Percentiles rank a stretch among this genome's conserved stretches.
Evolutionary conservation across 2,888 invertebrate species (phyloP).

Genomic region (Girardia tigrina): DNA sequence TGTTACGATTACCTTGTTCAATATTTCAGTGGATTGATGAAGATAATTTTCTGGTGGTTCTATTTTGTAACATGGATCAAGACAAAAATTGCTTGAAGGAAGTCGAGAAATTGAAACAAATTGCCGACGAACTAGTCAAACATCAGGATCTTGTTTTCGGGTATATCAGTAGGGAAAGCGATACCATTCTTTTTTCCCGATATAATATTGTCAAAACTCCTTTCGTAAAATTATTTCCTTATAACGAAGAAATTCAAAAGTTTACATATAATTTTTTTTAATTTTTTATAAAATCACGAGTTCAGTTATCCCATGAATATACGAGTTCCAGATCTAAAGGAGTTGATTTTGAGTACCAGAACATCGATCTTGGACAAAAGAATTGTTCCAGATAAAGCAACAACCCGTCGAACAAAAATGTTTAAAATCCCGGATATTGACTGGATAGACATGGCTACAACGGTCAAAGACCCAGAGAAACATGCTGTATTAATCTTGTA

Average conservation of each 20-base stretch:
- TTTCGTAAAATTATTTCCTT: neutral
- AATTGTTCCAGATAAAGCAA: neutral
- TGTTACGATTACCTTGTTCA: no score
- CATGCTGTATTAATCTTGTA: neutral
- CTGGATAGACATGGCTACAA: neutral
- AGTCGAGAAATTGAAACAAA: neutral
- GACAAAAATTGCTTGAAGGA: slow-evolving; percentile 4
- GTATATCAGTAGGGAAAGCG: neutral
- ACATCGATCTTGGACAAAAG: no score
- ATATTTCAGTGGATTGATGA: slow-evolving; percentile 6
- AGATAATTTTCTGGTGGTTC: neutral
- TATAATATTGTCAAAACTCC: neutral
- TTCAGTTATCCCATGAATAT: neutral
- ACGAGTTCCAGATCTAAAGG: neutral
- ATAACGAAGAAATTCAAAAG: neutral
- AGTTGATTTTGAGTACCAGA: no score
- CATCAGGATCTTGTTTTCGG: neutral
- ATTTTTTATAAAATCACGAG: neutral
- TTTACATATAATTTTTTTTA: neutral
- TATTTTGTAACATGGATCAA: neutral
- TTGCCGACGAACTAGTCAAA: neutral
- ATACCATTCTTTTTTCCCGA: neutral
- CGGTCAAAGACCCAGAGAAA: neutral
- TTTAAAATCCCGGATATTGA: neutral
- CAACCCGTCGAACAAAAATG: neutral